Evolutionary conservation across 64 coral and sea anemone species (phyloP).

Genomic region (Dendronephthya gigantea): DNA sequence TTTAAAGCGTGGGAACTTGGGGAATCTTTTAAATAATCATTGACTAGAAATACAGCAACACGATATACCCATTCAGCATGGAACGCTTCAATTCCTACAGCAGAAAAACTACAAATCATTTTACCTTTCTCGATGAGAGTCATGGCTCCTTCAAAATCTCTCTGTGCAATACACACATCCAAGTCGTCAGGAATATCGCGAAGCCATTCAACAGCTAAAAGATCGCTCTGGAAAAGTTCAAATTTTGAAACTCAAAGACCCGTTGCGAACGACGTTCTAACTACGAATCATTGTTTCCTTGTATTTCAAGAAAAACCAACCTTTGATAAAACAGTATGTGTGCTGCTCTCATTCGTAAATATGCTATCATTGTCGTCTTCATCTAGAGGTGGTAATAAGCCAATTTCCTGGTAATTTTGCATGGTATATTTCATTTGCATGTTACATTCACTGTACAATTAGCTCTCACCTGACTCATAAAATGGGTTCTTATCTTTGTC

Average conservation of each 20-base stretch:
- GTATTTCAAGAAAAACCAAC: background rate
- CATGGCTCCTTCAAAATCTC: slow-evolving; percentile 97
- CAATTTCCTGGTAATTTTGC: no score
- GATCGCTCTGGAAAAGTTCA: slow-evolving; percentile 30
- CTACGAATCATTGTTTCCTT: background rate
- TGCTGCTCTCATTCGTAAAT: background rate
- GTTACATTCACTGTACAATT: background rate
- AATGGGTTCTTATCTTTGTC: slow-evolving; percentile 14
- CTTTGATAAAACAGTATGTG: background rate
- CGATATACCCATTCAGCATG: background rate
- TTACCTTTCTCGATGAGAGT: slow-evolving; percentile 85
- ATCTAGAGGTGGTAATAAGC: background rate
- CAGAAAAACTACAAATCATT: background rate
- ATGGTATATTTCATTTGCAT: no score
- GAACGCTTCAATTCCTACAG: background rate
- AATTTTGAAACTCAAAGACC: no score
- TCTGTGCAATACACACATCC: slow-evolving; percentile 89
- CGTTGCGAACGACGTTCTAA: background rate
- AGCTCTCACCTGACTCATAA: background rate
- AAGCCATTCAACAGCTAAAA: slow-evolving; percentile 53
- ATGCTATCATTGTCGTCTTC: background rate
- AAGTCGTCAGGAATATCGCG: slow-evolving; percentile 84
- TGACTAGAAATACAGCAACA: slow-evolving; percentile 43
- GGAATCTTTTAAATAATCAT: slow-evolving; percentile 76
- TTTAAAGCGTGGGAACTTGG: slow-evolving; percentile 67